Base-by-base conservation (phyloP, 2,888 invertebrate species). In the Euzophera pinguis region DNA sequence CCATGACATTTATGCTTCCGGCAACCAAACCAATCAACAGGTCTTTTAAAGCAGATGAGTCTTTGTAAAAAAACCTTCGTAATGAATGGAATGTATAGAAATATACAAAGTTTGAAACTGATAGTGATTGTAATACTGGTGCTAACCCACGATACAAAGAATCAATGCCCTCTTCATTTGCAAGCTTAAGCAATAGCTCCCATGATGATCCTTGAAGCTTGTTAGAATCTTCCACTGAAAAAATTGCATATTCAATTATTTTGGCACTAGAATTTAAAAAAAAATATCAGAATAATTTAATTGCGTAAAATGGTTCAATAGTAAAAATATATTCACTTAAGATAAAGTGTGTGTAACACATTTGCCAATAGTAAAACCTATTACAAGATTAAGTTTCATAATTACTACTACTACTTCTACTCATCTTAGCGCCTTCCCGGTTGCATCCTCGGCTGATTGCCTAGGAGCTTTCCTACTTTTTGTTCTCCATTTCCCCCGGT, bases 41-140 rank as follows among this genome's bases (percentile, higher is more conserved):
- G 81, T 98, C 97, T 65, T 92, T 93, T 9, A 93, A 62, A 1
- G 96, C 94, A 47, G 93, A 93, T 41, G 92, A 92, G 63, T 92
- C 92, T 29, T 78, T 82, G 14, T 79, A 72, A 50, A 77, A 75
- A 56, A 91, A 62, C 50, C 90, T 90, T 71, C 96, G 95, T 38
- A 98, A 88, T 13, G 95, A 95, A 84, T 97, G 97, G 81, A 97
- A 98, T 67, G 96, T 93, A 83, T 98, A 98, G 77, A 98, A 98
- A 79, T 98, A 98, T n/a, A 98, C 95, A 86, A 98, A 98, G 81
- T 97, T 97, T 47, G 97, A 97, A 57, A 95, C 93, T 64, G 96
- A 97, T 3, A 97, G 85, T 58, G 96, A 96, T 65, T 95, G 93
- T 43, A 98, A 88, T 4, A 97, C 97, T 8, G 98, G 97, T 32